Evolutionary conservation across 2,797 vertebrate species (phyloP), one percentile per base, ranked within the genome.

Genomic region (Meda fulgida): DNA sequence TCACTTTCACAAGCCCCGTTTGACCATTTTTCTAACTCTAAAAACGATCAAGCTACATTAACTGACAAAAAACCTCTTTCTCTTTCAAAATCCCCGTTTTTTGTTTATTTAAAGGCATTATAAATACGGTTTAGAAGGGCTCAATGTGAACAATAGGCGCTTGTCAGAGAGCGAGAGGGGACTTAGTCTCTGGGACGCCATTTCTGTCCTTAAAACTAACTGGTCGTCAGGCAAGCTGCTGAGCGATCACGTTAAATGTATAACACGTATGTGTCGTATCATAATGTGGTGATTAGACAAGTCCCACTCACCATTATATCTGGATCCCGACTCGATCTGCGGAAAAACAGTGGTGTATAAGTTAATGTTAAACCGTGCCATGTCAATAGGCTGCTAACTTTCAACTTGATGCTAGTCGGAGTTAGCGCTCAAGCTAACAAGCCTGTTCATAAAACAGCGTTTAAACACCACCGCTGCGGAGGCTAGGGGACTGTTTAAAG

Each of bases 141-240:
- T 94, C 94, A 94, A 97, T 97, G 96, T 97, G 97, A 99, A 99
- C 98, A 99, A 99, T 98, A 96, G 98, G 95, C 96, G 97, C 97
- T 96, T 96, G 96, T 97, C 95, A 98, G 97, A 93, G 96, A 95
- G 95, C 94, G 94, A 97, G 96, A 96, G 94, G 94, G 96, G 98
- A 99, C 98, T 99, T 99, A 99, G 98, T 98, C 97, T 99, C 97
- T 98, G 97, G 95, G 98, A 97, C 98, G 97, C 98, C 98, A 99
- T 99, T 97, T 98, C 98, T 98, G 97, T 95, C 91, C 92, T 93
- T 91, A 88, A 26, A 84, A 85, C 83, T 83, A 88, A 85, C 89
- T 81, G 86, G 46, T 55, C 55, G 67, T 79, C 83, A 89, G 84
- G 86, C 83, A 80, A 89, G 72, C 80, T 83, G 60, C 46, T 51